These are phyloP conservation scores for Zaprionus obscuricornis DNA, from an alignment of 2,888 invertebrate species.

Conservation along the genomic window DNA sequence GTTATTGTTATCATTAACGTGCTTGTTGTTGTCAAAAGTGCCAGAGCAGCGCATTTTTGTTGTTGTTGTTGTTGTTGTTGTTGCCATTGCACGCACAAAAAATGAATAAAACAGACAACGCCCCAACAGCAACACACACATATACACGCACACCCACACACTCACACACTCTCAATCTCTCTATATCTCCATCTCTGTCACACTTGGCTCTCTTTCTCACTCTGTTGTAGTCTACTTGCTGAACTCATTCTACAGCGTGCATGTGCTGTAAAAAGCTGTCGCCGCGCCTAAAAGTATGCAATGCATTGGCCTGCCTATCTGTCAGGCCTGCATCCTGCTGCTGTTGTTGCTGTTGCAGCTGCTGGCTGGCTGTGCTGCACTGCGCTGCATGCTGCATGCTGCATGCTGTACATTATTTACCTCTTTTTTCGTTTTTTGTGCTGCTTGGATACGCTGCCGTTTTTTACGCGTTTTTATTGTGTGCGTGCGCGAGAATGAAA, in stretches of 20 bases:
- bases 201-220: background rate
- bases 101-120: conserved; percentile 76
- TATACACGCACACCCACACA: conserved; percentile 8
- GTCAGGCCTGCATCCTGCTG: conserved; percentile 55
- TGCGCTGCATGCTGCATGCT: conserved; percentile 9
- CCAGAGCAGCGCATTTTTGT: conserved; percentile 53
- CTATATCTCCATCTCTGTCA: no score
- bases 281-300: conserved; percentile 74
- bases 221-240: background rate
- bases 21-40: conserved; percentile 74
- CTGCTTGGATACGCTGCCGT: conserved; percentile 39
- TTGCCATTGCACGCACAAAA: conserved; percentile 67
- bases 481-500: conserved; percentile 81
- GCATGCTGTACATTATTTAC: conserved; percentile 74
- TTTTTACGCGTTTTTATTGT: conserved; percentile 80
- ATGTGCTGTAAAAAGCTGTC: conserved; percentile 64
- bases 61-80: no score
- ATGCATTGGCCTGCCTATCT: conserved; percentile 71
- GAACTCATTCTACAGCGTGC: background rate
- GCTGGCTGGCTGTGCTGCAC: background rate
- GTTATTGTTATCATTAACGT: conserved; percentile 67
- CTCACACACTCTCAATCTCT: background rate
- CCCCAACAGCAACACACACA: conserved; percentile 51
- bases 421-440: conserved; percentile 72
- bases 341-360: no score